phyloP scores from a whole-genome alignment of 2,888 invertebrate species.

The Doris montereyensis region DNA sequence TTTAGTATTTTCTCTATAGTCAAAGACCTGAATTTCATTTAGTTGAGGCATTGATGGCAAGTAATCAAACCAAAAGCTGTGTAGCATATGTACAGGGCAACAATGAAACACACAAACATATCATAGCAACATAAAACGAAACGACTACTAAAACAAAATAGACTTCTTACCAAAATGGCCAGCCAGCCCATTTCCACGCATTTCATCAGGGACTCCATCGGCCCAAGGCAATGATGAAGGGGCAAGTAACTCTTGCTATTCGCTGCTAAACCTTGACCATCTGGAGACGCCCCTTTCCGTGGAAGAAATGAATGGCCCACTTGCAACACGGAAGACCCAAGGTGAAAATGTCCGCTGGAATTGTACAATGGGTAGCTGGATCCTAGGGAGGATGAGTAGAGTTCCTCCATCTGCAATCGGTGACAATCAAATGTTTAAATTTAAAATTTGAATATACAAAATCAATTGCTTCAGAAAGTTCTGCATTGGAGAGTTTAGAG shows the following conservation, averaged over 20 bases:
- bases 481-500: too few relatives aligned
- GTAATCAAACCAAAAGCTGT: too few relatives aligned
- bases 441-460: too few relatives aligned
- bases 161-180: conserved; percentile 82
- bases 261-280: conserved; percentile 11
- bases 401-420: conserved; percentile 60
- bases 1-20: too few relatives aligned
- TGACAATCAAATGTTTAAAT: too few relatives aligned
- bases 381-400: conserved; percentile 73
- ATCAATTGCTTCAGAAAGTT: too few relatives aligned
- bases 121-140: too few relatives aligned
- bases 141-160: too few relatives aligned
- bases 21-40: too few relatives aligned
- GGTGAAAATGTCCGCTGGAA: conserved; percentile 44
- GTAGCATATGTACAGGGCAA: too few relatives aligned
- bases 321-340: conserved; percentile 61
- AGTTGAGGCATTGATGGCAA: too few relatives aligned
- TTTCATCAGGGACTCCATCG: conserved; percentile 85
- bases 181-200: conserved; percentile 95
- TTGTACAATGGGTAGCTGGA: conserved; percentile 61
- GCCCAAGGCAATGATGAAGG: conserved; percentile 73
- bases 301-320: conserved; percentile 69
- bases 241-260: conserved; percentile 60
- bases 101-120: too few relatives aligned
- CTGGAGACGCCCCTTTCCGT: conserved; percentile 16